Percentiles rank a stretch among this genome's conserved stretches.
These are phyloP conservation scores for Conus betulinus DNA, from an alignment of 1,140 invertebrate species.

Conservation along the genomic window DNA sequence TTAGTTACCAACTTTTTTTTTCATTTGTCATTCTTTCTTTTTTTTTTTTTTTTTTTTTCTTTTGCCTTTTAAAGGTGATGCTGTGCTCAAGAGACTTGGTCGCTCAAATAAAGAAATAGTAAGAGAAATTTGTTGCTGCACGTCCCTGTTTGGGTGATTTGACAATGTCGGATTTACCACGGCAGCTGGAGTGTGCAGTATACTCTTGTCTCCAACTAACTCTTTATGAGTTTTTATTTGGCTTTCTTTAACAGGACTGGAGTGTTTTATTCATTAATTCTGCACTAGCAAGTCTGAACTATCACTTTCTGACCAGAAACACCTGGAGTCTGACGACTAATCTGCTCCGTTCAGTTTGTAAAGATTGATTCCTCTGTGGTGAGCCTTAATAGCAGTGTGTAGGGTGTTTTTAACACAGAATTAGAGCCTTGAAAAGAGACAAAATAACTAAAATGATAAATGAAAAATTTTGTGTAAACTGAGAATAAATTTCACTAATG, in stretches of 20 bases:
- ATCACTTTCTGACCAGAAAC: not conserved
- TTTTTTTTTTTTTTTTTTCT: not conserved
- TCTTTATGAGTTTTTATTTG: constrained; percentile 1
- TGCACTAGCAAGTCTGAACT: constrained; percentile 10
- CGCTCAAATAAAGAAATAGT: constrained; percentile 40
- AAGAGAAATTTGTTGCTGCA: constrained; percentile 40
- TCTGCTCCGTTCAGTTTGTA: not conserved
- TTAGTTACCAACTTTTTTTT: not conserved
- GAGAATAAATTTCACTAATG: no score
- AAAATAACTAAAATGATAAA: no score
- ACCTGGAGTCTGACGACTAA: not conserved
- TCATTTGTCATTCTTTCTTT: not conserved
- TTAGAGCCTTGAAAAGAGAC: not conserved
- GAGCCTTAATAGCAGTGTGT: not conserved
- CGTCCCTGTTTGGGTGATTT: constrained; percentile 24
- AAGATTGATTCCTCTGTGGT: not conserved
- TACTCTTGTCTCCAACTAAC: constrained; percentile 8
- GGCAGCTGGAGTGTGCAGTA: constrained; percentile 30
- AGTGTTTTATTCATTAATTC: constrained; percentile 12
- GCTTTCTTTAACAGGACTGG: constrained; percentile 32
- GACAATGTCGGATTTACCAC: constrained; percentile 6
- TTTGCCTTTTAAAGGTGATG: constrained; percentile 37
- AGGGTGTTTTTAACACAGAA: not conserved
- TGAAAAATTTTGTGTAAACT: no score
- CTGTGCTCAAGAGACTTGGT: constrained; percentile 36